Percentiles rank a stretch among this genome's conserved stretches.
phyloP scores from a whole-genome alignment of 2,888 invertebrate species.

The Caenorhabditis macrosperma region DNA sequence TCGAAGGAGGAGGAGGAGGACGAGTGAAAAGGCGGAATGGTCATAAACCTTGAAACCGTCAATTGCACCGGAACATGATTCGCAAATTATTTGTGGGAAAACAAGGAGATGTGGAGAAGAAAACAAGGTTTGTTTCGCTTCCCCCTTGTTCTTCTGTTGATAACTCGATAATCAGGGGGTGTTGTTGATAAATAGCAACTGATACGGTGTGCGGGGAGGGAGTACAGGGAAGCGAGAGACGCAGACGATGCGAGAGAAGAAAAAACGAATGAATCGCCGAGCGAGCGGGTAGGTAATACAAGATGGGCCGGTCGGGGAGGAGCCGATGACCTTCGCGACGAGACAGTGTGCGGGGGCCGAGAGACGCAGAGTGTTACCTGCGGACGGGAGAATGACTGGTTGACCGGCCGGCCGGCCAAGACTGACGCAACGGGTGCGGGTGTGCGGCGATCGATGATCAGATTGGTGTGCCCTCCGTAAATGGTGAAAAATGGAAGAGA shows the following conservation, averaged over 20 bases:
- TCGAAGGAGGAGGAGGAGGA: background rate
- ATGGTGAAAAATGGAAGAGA: constrained; percentile 2
- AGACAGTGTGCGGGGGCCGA: constrained; percentile 15
- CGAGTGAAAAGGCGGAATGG: constrained; percentile 21
- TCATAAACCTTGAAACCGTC: constrained; percentile 56
- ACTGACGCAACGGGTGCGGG: constrained; percentile 2
- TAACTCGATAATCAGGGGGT: constrained; percentile 19
- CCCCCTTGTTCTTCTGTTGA: background rate
- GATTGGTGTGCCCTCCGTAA: too few species aligned
- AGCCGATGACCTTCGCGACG: constrained; percentile 50
- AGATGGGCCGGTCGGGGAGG: constrained; percentile 42
- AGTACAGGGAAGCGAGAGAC: background rate
- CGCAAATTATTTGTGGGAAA: constrained; percentile 4
- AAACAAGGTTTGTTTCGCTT: background rate
- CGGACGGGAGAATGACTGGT: constrained; percentile 20
- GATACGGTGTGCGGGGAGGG: background rate
- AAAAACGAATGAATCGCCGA: constrained; percentile 37
- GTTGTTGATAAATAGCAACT: constrained; percentile 8
- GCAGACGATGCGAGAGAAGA: constrained; percentile 27
- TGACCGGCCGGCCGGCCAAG: constrained; percentile 10
- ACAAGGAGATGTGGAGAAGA: background rate
- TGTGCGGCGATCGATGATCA: too few species aligned
- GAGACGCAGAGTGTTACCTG: constrained; percentile 48
- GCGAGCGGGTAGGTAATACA: constrained; percentile 52
- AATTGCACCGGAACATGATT: constrained; percentile 53